Percentiles rank a stretch among this genome's conserved stretches.
These are phyloP conservation scores for Cathartes aura DNA, from an alignment of 2,113 vertebrate genomes.

Conservation along the genomic window DNA sequence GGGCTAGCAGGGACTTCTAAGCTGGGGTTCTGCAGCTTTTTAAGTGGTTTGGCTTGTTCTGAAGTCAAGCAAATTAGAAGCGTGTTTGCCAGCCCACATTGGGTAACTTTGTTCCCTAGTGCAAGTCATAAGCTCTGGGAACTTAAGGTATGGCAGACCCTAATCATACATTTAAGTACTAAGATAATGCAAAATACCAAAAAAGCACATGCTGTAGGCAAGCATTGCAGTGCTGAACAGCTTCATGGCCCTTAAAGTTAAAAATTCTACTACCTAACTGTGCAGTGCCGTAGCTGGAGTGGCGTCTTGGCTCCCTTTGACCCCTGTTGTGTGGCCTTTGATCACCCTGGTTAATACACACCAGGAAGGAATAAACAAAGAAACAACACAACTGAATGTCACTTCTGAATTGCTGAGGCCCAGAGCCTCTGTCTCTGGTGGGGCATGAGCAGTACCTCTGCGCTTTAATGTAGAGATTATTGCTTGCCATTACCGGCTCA, in stretches of 20 bases:
- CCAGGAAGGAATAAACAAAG: no score
- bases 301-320: not conserved
- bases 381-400: not conserved
- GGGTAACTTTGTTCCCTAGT: not conserved
- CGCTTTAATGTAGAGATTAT: rapidly evolving
- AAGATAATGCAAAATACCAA: not conserved
- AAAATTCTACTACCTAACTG: rapidly evolving
- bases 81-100: rapidly evolving
- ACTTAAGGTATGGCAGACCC: not conserved
- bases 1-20: no score
- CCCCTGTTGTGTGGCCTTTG: not conserved
- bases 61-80: not conserved
- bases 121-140: not conserved
- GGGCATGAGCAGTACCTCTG: not conserved
- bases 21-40: not conserved
- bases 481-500: no score
- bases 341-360: not conserved
- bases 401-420: not conserved
- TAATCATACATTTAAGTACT: not conserved
- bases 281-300: not conserved
- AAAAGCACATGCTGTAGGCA: not conserved
- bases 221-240: no score
- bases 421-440: not conserved
- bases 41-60: not conserved
- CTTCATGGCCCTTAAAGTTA: not conserved